Percentiles rank a stretch among this genome's conserved stretches.
These are phyloP conservation scores for Hydrozoanthus gracilis DNA, from an alignment of 92 coral and sea anemone genomes.

Conservation along the genomic window DNA sequence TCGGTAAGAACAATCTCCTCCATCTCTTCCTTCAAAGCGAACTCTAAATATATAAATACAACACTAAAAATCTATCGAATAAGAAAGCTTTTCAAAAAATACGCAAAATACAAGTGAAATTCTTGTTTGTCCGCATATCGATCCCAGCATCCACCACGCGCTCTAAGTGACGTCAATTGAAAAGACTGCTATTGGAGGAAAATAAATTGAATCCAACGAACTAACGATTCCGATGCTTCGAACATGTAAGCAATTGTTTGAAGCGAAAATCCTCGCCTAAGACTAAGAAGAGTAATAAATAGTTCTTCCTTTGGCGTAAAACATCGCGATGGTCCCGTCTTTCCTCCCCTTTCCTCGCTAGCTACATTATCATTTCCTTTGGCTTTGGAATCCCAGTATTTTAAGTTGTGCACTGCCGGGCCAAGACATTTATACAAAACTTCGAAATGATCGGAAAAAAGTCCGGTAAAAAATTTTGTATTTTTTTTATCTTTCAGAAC, in stretches of 20 bases:
- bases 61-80: too few species aligned
- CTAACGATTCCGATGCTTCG: not conserved
- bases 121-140: too few species aligned
- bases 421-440: not conserved
- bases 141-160: too few species aligned
- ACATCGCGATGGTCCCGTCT: not conserved
- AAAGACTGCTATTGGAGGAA: not conserved
- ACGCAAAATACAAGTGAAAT: too few species aligned
- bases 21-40: too few species aligned
- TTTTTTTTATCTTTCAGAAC: conserved; percentile 6
- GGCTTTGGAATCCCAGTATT: conserved; percentile 6
- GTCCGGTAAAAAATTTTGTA: not conserved
- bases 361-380: not conserved
- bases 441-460: not conserved
- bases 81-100: too few species aligned
- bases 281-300: conserved; percentile 19
- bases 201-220: not conserved
- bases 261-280: not conserved
- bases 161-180: too few species aligned
- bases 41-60: too few species aligned
- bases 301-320: conserved; percentile 6
- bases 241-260: not conserved
- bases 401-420: not conserved
- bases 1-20: too few species aligned
- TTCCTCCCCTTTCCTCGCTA: too few species aligned